These are phyloP conservation scores for Agrypnia vestita DNA, from an alignment of 1,140 invertebrate species.

Conservation along the genomic window DNA sequence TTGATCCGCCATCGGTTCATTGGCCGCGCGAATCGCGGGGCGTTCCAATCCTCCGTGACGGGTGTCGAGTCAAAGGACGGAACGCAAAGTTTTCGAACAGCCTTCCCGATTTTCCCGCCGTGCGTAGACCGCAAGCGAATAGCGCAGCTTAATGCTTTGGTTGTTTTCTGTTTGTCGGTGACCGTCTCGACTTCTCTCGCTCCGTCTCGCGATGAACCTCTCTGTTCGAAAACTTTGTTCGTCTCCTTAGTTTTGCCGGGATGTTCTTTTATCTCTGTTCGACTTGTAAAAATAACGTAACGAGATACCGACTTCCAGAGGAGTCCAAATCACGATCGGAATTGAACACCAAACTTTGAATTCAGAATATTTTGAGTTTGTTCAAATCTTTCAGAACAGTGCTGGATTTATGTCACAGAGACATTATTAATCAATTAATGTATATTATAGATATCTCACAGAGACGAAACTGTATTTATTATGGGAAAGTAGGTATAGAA, in stretches of 20 bases:
- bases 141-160: slow-evolving; percentile 2
- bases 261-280: slow-evolving; percentile 59
- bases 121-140: slow-evolving; percentile 4
- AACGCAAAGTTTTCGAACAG: slow-evolving; percentile 81
- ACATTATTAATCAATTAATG: no score
- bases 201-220: slow-evolving; percentile 48
- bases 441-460: no score
- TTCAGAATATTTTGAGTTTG: no score
- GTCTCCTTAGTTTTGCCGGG: slow-evolving; percentile 46
- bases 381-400: no score
- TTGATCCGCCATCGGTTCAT: no score
- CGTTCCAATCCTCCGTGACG: no score
- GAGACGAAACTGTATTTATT: no score
- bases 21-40: no score
- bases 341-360: not conserved
- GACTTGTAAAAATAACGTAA: slow-evolving; percentile 17
- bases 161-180: slow-evolving; percentile 44
- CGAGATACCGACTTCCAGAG: not conserved
- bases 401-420: no score
- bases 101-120: slow-evolving; percentile 72
- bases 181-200: slow-evolving; percentile 49
- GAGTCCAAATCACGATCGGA: not conserved
- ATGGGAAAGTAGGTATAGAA: no score
- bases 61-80: slow-evolving; percentile 53
- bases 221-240: slow-evolving; percentile 79